A percentile compares a stretch with the other conserved stretches of the same genome.
These are phyloP conservation scores for Otis tarda DNA, from an alignment of 2,113 vertebrate genomes.

Conservation along the genomic window DNA sequence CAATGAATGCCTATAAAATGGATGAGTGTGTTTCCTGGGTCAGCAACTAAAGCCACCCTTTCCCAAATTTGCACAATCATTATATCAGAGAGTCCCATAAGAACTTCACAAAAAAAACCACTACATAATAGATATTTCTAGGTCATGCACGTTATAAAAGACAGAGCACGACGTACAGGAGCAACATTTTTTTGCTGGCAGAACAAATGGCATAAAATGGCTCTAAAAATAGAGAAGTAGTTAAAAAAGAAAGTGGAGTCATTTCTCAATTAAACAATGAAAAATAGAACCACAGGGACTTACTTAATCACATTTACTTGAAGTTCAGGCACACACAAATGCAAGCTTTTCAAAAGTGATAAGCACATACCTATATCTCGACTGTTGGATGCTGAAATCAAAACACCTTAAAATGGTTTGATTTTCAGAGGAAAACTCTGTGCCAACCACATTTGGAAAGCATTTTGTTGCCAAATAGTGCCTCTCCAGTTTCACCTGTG, in stretches of 20 bases:
- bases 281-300: neutral
- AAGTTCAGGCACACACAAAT: neutral
- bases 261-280: neutral
- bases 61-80: neutral
- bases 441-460: neutral
- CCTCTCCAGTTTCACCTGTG: neutral
- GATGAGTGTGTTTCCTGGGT: neutral
- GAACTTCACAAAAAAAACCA: neutral
- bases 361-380: neutral
- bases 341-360: neutral
- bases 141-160: neutral
- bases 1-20: neutral
- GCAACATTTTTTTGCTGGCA: neutral
- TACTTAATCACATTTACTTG: neutral
- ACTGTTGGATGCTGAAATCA: neutral
- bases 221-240: neutral
- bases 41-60: neutral
- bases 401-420: neutral
- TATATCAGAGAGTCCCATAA: neutral
- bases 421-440: neutral
- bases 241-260: neutral
- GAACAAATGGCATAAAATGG: neutral
- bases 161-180: neutral
- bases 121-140: neutral
- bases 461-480: neutral